These are phyloP conservation scores for Pseudomyrmex gracilis DNA, from an alignment of 1,140 invertebrate species.

Conservation along the genomic window DNA sequence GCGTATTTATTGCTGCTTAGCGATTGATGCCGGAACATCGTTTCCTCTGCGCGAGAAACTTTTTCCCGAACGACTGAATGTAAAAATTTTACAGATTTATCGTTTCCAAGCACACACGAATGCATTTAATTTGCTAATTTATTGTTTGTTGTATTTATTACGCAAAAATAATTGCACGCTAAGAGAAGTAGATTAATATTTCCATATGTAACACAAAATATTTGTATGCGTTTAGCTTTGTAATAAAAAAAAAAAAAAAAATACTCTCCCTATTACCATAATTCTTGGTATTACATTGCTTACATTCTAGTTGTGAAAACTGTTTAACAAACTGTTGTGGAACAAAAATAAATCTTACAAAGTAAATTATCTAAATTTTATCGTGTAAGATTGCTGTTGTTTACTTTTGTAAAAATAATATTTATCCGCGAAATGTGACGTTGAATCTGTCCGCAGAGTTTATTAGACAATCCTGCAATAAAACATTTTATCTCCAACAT, in stretches of 20 bases:
- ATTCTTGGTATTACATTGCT: neutral
- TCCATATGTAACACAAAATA: neutral
- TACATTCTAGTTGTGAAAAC: neutral
- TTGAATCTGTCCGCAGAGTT: neutral
- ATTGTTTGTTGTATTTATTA: neutral
- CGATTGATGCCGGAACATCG: slow-evolving; percentile 60
- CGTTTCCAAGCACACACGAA: neutral
- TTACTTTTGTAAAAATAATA: neutral
- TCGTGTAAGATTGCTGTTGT: neutral
- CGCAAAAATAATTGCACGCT: neutral
- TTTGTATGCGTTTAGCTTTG: no score
- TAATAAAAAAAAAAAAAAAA: no score
- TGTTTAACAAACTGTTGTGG: slow-evolving; percentile 6
- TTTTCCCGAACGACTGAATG: slow-evolving; percentile 23
- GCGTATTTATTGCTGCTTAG: slow-evolving; percentile 63
- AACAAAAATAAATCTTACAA: neutral
- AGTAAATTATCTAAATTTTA: slow-evolving; percentile 6
- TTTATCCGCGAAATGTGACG: neutral
- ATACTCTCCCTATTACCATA: neutral
- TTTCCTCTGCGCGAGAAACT: slow-evolving; percentile 27
- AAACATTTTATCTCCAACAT: neutral
- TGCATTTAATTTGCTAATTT: slow-evolving; percentile 27
- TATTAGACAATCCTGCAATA: neutral
- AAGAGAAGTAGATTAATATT: neutral
- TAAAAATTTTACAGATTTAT: slow-evolving; percentile 49